Evolutionary conservation across 2,888 invertebrate genomes (phyloP).

Genomic region (Lomographa bimaculata): DNA sequence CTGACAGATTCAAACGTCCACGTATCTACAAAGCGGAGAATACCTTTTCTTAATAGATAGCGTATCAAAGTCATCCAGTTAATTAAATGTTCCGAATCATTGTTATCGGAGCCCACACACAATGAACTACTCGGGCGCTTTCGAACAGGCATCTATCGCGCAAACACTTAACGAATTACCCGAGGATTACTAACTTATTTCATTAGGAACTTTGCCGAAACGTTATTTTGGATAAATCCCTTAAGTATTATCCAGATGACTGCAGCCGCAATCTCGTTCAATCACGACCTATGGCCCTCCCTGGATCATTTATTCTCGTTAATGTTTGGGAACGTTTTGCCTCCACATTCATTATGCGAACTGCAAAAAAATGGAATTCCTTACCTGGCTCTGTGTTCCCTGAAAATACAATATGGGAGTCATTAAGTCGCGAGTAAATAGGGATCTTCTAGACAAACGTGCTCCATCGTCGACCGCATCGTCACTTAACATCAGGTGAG

Average conservation of each 20-base stretch:
- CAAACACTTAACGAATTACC: slow-evolving; percentile 71
- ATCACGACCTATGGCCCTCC: slow-evolving; percentile 34
- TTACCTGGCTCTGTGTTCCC: no score
- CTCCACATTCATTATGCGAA: no score
- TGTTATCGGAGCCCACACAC: slow-evolving; percentile 34
- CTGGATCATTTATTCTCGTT: slow-evolving; percentile 14
- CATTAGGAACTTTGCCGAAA: slow-evolving; percentile 71
- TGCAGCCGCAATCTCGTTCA: slow-evolving; percentile 50
- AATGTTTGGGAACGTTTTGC: slow-evolving; percentile 10
- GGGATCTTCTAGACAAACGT: no score
- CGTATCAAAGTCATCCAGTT: slow-evolving; percentile 20
- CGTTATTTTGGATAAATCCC: slow-evolving; percentile 70
- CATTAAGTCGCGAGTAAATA: no score
- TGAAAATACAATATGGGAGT: no score
- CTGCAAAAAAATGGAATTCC: no score
- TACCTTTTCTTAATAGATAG: slow-evolving; percentile 14
- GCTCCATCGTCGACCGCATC: no score
- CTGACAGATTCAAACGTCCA: slow-evolving; percentile 13
- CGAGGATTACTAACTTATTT: slow-evolving; percentile 74
- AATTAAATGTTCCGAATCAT: slow-evolving; percentile 32
- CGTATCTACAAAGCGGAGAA: slow-evolving; percentile 5
- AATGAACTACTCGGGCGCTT: slow-evolving; percentile 44
- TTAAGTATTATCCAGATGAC: slow-evolving; percentile 61
- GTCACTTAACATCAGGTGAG: no score
- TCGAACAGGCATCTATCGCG: slow-evolving; percentile 58